Percentiles rank a stretch among this genome's conserved stretches.
These are phyloP conservation scores for Coptodon rendalli DNA, from an alignment of 2,113 vertebrate genomes.

Conservation along the genomic window DNA sequence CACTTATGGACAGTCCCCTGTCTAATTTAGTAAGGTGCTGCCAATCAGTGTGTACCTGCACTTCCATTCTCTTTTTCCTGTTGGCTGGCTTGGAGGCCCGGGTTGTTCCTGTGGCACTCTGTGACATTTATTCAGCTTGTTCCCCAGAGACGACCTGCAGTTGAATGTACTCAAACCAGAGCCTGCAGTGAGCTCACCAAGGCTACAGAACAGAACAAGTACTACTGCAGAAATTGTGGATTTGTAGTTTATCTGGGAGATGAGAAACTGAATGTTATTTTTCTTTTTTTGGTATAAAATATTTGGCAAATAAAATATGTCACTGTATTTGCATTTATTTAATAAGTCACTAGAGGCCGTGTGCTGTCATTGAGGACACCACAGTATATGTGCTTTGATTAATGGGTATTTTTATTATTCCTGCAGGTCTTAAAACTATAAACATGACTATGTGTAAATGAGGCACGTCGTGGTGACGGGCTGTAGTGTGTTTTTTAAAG, in stretches of 20 bases:
- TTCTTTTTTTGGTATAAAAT: background rate
- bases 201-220: background rate
- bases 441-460: background rate
- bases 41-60: background rate
- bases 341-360: background rate
- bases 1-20: background rate
- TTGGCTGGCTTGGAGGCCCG: background rate
- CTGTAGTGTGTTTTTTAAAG: background rate
- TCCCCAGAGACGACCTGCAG: background rate
- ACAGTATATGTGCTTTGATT: background rate
- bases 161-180: background rate
- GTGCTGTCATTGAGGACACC: background rate
- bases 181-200: background rate
- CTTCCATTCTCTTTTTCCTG: background rate
- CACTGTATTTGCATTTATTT: background rate
- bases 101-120: background rate
- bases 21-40: background rate
- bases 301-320: background rate
- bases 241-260: background rate
- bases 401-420: background rate
- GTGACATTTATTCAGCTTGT: background rate
- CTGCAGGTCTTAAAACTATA: background rate
- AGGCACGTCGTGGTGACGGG: background rate
- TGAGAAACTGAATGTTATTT: background rate
- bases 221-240: background rate